Conservation (phyloP, 92 coral and sea anemone species). For the Scolanthus callimorphus region DNA sequence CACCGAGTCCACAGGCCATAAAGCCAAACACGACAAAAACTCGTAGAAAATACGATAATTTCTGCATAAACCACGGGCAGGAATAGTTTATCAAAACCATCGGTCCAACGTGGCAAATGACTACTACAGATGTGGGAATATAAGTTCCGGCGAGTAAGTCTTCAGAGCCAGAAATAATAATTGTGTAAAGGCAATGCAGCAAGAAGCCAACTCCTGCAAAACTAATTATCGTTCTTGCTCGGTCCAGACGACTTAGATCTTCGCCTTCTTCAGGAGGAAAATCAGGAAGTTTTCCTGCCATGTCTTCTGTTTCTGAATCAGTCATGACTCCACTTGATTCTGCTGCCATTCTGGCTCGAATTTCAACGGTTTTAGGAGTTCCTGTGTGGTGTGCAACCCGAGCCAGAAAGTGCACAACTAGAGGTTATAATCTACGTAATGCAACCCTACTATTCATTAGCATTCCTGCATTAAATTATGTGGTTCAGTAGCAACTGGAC, state of each 20-base stretch:
- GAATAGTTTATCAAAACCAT: conserved; percentile 52
- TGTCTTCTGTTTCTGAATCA: conserved; percentile 28
- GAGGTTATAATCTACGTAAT: too few species aligned
- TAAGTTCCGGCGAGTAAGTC: conserved; percentile 77
- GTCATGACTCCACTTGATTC: conserved; percentile 29
- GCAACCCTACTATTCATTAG: neutral
- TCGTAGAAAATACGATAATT: conserved; percentile 59
- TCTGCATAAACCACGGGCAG: conserved; percentile 81
- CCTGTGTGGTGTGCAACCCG: too few species aligned
- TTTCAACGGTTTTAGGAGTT: too few species aligned
- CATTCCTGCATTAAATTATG: neutral
- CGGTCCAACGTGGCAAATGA: conserved; percentile 73
- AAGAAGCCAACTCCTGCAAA: conserved; percentile 65
- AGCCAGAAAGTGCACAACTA: too few species aligned
- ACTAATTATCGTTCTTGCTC: conserved; percentile 50
- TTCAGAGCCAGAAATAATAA: conserved; percentile 70
- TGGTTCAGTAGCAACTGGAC: neutral
- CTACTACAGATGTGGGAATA: conserved; percentile 69
- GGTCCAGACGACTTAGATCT: conserved; percentile 27
- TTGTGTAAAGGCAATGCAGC: conserved; percentile 52
- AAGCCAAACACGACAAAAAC: conserved; percentile 56
- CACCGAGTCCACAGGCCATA: conserved; percentile 63
- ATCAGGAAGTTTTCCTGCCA: conserved; percentile 1
- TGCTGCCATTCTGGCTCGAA: conserved; percentile 36
- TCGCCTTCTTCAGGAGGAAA: conserved; percentile 28